Conservation (phyloP, 2,888 invertebrate genomes). For the Coleophora deauratella region DNA sequence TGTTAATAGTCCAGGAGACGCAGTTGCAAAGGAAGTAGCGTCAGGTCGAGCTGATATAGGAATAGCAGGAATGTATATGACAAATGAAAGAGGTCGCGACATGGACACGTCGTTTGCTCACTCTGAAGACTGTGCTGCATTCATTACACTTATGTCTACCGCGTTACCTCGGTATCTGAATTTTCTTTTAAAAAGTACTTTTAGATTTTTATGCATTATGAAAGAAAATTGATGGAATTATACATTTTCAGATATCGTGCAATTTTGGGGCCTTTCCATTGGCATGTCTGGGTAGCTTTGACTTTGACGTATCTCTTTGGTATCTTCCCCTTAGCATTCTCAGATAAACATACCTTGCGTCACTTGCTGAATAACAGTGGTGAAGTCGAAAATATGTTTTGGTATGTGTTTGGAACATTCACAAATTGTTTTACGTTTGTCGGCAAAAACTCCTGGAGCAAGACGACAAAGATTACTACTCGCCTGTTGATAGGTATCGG, state of each 20-base stretch:
- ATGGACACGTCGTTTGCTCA: conserved; percentile 79
- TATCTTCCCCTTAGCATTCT: conserved; percentile 83
- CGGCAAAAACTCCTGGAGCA: conserved; percentile 81
- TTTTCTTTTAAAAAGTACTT: background rate
- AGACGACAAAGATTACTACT: conserved; percentile 79
- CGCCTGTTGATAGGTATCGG: conserved; percentile 79
- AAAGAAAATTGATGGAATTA: background rate
- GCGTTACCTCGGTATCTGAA: conserved; percentile 78
- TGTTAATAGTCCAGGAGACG: conserved; percentile 71
- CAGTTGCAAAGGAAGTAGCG: conserved; percentile 72
- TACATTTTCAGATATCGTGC: conserved; percentile 79
- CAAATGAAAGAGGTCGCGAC: conserved; percentile 58
- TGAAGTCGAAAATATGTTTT: conserved; percentile 88
- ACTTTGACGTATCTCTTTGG: conserved; percentile 81
- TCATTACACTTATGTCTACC: conserved; percentile 83
- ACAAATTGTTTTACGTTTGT: conserved; percentile 85
- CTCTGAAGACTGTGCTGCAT: conserved; percentile 84
- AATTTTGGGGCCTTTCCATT: conserved; percentile 87
- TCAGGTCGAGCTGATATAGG: conserved; percentile 77
- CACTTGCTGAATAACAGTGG: conserved; percentile 80
- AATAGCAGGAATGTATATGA: conserved; percentile 81
- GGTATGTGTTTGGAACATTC: conserved; percentile 90
- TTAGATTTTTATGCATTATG: background rate
- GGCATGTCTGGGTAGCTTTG: conserved; percentile 85
- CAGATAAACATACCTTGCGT: conserved; percentile 78